Evolutionary conservation across 2,113 vertebrate genomes (phyloP), one percentile per base, ranked within the genome.

Genomic region (Leptobrachium ailaonicum): DNA sequence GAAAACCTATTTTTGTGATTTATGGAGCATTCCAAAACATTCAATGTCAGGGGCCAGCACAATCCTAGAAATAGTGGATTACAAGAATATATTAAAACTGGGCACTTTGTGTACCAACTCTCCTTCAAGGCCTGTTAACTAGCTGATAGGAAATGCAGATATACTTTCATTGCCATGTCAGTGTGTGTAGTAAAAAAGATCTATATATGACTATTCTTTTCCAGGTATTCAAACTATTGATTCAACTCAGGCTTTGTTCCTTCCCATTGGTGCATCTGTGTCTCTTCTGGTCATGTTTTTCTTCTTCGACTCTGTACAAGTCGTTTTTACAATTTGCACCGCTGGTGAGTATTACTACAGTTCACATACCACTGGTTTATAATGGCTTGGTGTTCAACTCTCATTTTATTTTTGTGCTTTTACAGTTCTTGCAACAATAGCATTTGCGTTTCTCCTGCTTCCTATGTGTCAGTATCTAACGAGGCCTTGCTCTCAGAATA

Each of bases 401-500:
- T 74, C 75, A 70, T 87, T 86, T 89, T 75, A 54, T 2, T 85
- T 88, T 87, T 88, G 70, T 89, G 85, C 82, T 84, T 86, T 68
- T 78, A 12, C 88, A 99, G 98, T 99, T 90, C 95, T 99, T 84
- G 98, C 98, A 83, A 99, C 98, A 76, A 99, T 99, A 89, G 98
- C 98, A 78, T 99, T 99, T 86, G 98, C 98, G 88, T 99, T 99
- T 88, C 97, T 99, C 73, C 92, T 99, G 89, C 91, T 99, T 91
- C 98, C 98, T 64, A 99, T 99, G 98, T 99, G 98, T 95, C 98
- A 99, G 95, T 99, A 99, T 92, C 94, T 99, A 93, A 99, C 97
- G 88, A 94, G 95, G 88, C 97, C 98, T 86, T 99, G 98, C 88
- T 95, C 98, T 85, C 96, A 97, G 86, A 99, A 98, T 95, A 99